These are phyloP conservation scores for Pollenia griseotomentosa DNA, from an alignment of 2,888 invertebrate genomes.

Conservation along the genomic window DNA sequence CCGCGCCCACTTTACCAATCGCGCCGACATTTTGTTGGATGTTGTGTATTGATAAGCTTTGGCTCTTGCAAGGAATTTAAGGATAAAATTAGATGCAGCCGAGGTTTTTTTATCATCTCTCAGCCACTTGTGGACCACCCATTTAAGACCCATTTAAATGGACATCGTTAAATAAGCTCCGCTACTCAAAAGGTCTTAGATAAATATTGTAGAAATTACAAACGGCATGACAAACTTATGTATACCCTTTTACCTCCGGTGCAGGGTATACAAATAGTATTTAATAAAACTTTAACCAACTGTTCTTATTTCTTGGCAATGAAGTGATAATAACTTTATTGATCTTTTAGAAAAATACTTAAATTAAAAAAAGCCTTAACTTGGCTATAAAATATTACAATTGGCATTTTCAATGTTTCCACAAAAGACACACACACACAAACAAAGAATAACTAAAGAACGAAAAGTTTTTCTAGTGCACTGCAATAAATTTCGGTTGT, in stretches of 20 bases:
- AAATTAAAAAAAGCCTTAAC: constrained; percentile 55
- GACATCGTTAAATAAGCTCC: too few relatives aligned
- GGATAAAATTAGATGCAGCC: too few relatives aligned
- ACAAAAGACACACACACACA: constrained; percentile 8
- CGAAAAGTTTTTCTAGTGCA: constrained; percentile 57
- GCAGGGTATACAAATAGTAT: background rate
- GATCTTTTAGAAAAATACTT: constrained; percentile 53
- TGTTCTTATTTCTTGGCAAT: constrained; percentile 36
- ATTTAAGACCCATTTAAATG: too few relatives aligned
- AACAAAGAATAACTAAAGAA: background rate
- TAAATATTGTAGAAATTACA: background rate
- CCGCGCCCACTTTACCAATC: too few relatives aligned
- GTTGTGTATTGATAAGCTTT: too few relatives aligned
- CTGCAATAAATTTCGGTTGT: constrained; percentile 71
- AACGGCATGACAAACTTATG: too few relatives aligned
- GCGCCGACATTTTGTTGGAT: too few relatives aligned
- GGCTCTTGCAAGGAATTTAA: too few relatives aligned
- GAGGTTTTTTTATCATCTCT: too few relatives aligned
- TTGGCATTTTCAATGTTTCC: constrained; percentile 59
- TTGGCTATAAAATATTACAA: constrained; percentile 66
- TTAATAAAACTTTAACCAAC: background rate
- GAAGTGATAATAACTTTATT: constrained; percentile 68
- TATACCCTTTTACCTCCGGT: too few relatives aligned
- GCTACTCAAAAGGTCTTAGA: too few relatives aligned
- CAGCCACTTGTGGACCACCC: too few relatives aligned